These are phyloP conservation scores for Thamnophis sirtalis DNA, from an alignment of 2,113 vertebrate species.

Conservation along the genomic window DNA sequence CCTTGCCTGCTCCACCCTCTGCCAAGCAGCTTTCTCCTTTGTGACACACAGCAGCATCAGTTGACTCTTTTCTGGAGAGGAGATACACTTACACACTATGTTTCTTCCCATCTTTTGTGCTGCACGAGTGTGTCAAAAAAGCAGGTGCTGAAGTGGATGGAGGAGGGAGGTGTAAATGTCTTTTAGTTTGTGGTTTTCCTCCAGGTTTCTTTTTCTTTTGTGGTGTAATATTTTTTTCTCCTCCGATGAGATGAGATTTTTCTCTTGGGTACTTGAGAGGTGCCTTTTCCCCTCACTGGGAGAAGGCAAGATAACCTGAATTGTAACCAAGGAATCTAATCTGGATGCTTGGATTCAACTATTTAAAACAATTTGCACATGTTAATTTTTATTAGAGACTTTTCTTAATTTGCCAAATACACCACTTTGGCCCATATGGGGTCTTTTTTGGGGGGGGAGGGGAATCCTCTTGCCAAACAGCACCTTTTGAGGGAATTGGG, in stretches of 20 bases:
- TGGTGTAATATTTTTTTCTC: constrained; percentile 62
- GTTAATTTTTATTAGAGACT: constrained; percentile 71
- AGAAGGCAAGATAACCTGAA: constrained; percentile 49
- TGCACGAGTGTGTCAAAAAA: constrained; percentile 58
- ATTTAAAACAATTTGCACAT: constrained; percentile 76
- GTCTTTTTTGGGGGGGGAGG: constrained; percentile 26
- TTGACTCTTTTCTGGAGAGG: constrained; percentile 48
- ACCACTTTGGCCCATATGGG: constrained; percentile 43
- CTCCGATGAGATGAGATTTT: constrained; percentile 56
- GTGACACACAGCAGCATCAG: constrained; percentile 41
- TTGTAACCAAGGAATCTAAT: constrained; percentile 63
- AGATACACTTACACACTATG: constrained; percentile 53
- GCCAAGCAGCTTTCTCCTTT: constrained; percentile 30
- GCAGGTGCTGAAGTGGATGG: constrained; percentile 68
- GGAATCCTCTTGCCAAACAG: constrained; percentile 15
- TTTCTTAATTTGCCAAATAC: constrained; percentile 66
- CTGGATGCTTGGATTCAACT: constrained; percentile 68
- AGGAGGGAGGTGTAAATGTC: constrained; percentile 68
- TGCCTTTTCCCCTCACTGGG: constrained; percentile 35
- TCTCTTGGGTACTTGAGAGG: constrained; percentile 63
- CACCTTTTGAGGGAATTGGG: constrained; percentile 28
- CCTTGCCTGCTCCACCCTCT: constrained; percentile 41
- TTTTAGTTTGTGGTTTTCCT: constrained; percentile 34
- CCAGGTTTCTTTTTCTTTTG: constrained; percentile 49
- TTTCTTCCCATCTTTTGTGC: constrained; percentile 65